Evolutionary conservation across 1,140 invertebrate species (phyloP).

Genomic region (Drosophila busckii): DNA sequence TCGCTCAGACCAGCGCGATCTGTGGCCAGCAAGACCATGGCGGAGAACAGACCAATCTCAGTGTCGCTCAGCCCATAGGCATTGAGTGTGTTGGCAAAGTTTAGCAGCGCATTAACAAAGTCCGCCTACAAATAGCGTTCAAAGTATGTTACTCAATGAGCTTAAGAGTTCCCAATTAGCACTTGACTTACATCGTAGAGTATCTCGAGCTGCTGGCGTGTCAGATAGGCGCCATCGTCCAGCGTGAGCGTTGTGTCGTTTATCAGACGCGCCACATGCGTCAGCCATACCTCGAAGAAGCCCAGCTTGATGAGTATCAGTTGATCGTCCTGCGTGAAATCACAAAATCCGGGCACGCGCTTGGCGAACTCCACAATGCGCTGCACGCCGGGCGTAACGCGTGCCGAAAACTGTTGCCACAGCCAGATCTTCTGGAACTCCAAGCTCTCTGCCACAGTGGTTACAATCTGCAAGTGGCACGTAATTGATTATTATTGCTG

Average conservation of each 20-base stretch:
- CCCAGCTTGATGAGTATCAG: conserved; percentile 96
- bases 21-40: conserved; percentile 90
- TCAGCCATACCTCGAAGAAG: conserved; percentile 98
- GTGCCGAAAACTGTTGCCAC: conserved; percentile 88
- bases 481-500: not conserved
- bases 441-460: conserved; percentile 84
- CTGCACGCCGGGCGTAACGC: conserved; percentile 91
- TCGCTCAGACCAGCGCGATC: conserved; percentile 90
- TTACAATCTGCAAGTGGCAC: conserved; percentile 78
- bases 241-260: conserved; percentile 91
- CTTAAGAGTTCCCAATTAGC: not conserved
- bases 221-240: conserved; percentile 93
- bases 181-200: conserved; percentile 94
- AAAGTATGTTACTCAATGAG: not conserved
- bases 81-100: conserved; percentile 90
- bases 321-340: conserved; percentile 94
- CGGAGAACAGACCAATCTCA: conserved; percentile 94
- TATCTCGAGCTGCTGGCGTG: conserved; percentile 90
- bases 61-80: conserved; percentile 90
- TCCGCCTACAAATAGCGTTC: conserved; percentile 81
- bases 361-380: conserved; percentile 96
- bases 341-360: conserved; percentile 92
- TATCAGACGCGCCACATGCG: conserved; percentile 91
- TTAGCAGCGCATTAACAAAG: conserved; percentile 86
- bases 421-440: conserved; percentile 86